These are phyloP conservation scores for Meloidogyne hapla DNA, from an alignment of 1,140 invertebrate species.

Conservation along the genomic window DNA sequence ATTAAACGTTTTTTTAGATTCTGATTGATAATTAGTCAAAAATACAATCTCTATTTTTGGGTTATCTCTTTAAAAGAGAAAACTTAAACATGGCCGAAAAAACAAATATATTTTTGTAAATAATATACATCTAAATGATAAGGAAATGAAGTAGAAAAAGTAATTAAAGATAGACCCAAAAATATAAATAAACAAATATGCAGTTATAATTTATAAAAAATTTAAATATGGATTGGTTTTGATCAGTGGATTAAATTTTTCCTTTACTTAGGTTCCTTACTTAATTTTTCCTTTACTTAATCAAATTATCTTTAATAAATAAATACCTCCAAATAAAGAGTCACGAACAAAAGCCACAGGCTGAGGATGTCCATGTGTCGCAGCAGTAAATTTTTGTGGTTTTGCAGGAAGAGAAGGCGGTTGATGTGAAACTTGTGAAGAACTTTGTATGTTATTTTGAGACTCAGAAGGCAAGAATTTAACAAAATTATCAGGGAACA, in stretches of 20 bases:
- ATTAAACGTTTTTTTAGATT: no score
- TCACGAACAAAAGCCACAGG: constrained; percentile 22
- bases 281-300: neutral
- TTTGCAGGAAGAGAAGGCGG: constrained; percentile 41
- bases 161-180: no score
- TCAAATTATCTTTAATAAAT: neutral
- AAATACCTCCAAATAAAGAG: constrained; percentile 8
- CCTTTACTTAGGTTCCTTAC: no score
- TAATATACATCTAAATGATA: constrained; percentile 18
- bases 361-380: neutral
- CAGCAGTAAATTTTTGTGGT: constrained; percentile 25
- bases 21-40: neutral
- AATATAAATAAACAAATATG: no score
- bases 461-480: constrained; percentile 23
- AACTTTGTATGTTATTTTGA: neutral
- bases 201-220: no score
- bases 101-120: no score
- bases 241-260: no score
- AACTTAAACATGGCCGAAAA: neutral
- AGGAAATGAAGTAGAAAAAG: neutral
- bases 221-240: no score
- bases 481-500: constrained; percentile 94
- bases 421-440: constrained; percentile 15
- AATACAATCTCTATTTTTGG: neutral
- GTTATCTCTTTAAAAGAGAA: neutral